A percentile compares a stretch with the other conserved stretches of the same genome.
phyloP scores from a whole-genome alignment of 1,140 invertebrate genomes.

The Drosophila dunni region DNA sequence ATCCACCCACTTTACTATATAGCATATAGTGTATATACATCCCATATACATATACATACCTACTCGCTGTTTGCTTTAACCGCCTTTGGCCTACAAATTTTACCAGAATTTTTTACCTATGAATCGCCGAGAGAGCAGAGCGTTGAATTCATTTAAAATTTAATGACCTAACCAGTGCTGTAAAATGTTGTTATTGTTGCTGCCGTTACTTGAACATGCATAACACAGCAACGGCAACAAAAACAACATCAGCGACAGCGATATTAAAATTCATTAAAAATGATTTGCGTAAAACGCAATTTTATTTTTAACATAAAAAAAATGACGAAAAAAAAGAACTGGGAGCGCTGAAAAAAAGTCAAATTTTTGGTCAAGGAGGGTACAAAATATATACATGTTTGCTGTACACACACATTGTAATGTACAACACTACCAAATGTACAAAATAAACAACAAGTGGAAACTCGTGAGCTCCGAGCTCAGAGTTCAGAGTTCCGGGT shows the following conservation, averaged over 20 bases:
- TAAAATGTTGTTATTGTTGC: constrained; percentile 51
- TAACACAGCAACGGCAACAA: constrained; percentile 12
- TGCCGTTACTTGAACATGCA: constrained; percentile 27
- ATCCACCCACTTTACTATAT: neutral
- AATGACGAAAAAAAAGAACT: constrained; percentile 15
- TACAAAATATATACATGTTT: constrained; percentile 14
- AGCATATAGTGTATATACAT: neutral
- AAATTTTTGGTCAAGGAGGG: constrained; percentile 23
- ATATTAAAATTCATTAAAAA: constrained; percentile 84
- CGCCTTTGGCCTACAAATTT: constrained; percentile 58
- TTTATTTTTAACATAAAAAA: constrained; percentile 69
- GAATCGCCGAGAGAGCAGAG: constrained; percentile 21
- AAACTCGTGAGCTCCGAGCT: neutral
- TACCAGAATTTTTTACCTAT: constrained; percentile 68
- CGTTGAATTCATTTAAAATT: constrained; percentile 82
- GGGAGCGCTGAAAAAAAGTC: constrained; percentile 12
- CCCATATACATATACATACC: neutral
- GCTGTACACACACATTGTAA: constrained; percentile 21
- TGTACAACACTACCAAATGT: constrained; percentile 59
- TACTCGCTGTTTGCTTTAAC: constrained; percentile 38
- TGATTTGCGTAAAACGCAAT: constrained; percentile 83
- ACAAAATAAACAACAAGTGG: constrained; percentile 58
- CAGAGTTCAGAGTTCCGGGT: neutral
- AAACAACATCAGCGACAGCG: constrained; percentile 38
- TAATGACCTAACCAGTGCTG: constrained; percentile 77